Conservation (phyloP, 2,888 invertebrate genomes). For the Andrena marginata region DNA sequence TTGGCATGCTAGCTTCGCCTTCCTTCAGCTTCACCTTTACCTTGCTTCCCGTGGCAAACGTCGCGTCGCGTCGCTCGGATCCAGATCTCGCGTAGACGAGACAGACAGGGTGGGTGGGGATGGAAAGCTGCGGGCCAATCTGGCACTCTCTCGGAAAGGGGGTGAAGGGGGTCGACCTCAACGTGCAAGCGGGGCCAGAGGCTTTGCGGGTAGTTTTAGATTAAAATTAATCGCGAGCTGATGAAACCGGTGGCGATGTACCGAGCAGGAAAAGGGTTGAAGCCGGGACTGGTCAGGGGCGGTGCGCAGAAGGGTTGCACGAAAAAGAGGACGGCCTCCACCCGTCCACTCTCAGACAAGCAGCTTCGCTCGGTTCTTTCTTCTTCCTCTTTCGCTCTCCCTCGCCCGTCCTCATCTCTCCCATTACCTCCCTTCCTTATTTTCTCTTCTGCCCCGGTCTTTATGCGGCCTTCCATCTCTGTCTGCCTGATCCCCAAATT, state of each 20-base stretch:
- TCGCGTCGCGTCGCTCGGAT: conserved; percentile 39
- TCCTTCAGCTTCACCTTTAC: conserved; percentile 17
- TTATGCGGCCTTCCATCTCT: conserved; percentile 43
- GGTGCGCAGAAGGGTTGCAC: conserved; percentile 66
- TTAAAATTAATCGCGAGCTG: conserved; percentile 82
- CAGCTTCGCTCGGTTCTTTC: conserved; percentile 35
- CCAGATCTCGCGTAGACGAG: conserved; percentile 52
- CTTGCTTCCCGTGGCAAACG: conserved; percentile 51
- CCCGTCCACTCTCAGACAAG: conserved; percentile 73
- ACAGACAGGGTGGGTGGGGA: conserved; percentile 47
- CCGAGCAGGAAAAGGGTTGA: conserved; percentile 73
- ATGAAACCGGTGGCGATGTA: conserved; percentile 76
- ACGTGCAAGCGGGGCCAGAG: conserved; percentile 74
- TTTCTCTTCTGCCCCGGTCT: conserved; percentile 30
- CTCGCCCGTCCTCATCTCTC: background rate
- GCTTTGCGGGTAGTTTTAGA: conserved; percentile 80
- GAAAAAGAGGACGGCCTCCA: conserved; percentile 73
- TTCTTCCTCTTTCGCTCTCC: conserved; percentile 11
- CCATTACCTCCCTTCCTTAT: conserved; percentile 20
- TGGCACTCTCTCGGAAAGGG: conserved; percentile 65
- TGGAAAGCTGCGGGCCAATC: conserved; percentile 69
- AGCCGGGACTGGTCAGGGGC: conserved; percentile 70
- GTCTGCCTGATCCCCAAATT: conserved; percentile 71
- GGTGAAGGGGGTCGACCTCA: conserved; percentile 76
- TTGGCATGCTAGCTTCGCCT: conserved; percentile 31